A percentile compares a stretch with the other conserved stretches of the same genome.
phyloP scores from a whole-genome alignment of 1,140 invertebrate species.

The Cryptotermes secundus region DNA sequence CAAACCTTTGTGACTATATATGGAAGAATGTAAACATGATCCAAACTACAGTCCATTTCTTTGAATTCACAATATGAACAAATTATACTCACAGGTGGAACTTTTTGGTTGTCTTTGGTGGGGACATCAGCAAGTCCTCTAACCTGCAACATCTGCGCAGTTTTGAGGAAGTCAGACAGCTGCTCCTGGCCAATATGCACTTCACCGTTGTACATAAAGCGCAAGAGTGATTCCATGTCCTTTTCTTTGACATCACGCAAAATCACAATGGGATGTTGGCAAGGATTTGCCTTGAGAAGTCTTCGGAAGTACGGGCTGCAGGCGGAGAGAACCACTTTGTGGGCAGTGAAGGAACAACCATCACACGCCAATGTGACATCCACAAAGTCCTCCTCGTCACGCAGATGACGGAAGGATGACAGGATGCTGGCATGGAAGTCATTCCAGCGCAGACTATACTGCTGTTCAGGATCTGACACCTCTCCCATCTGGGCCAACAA shows the following conservation, averaged over 20 bases:
- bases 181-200: constrained; percentile 90
- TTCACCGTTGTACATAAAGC: constrained; percentile 95
- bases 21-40: background rate
- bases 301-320: constrained; percentile 90
- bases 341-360: constrained; percentile 81
- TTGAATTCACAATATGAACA: background rate
- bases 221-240: constrained; percentile 86
- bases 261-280: constrained; percentile 91
- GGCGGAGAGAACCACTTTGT: constrained; percentile 87
- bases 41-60: background rate
- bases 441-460: constrained; percentile 91
- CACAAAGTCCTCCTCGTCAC: constrained; percentile 84
- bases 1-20: background rate
- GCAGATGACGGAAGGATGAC: constrained; percentile 79
- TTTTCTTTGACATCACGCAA: constrained; percentile 83
- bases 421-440: constrained; percentile 89
- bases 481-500: constrained; percentile 32
- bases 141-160: constrained; percentile 87
- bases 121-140: constrained; percentile 85
- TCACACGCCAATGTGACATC: constrained; percentile 92
- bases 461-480: constrained; percentile 65
- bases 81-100: constrained; percentile 39
- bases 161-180: constrained; percentile 82
- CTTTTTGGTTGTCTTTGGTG: constrained; percentile 51
- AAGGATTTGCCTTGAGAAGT: constrained; percentile 88